These are phyloP conservation scores for Drosophila lacteicornis DNA, from an alignment of 1,140 invertebrate species.

Conservation along the genomic window DNA sequence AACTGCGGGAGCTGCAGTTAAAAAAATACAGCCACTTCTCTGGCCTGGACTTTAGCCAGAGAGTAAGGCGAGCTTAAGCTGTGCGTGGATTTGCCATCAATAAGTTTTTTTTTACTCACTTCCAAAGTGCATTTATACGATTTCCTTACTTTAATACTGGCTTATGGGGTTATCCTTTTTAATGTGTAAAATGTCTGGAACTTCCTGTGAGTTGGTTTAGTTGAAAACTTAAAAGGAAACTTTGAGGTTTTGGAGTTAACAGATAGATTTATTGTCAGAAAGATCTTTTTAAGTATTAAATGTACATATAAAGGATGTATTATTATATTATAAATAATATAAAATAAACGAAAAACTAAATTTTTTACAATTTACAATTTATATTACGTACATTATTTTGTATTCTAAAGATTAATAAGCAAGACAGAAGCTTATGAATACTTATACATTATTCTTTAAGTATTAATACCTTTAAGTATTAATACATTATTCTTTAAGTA, in stretches of 20 bases:
- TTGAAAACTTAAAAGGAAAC: not conserved
- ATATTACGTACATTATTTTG: no score
- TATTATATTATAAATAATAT: no score
- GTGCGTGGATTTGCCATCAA: constrained; percentile 14
- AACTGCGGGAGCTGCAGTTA: constrained; percentile 34
- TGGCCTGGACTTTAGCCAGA: constrained; percentile 12
- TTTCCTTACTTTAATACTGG: constrained; percentile 5
- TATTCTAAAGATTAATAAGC: no score
- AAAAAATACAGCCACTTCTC: constrained; percentile 23
- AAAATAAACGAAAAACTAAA: no score
- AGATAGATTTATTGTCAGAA: not conserved
- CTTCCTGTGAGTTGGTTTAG: not conserved
- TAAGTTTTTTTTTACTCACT: constrained; percentile 36
- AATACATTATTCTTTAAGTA: no score
- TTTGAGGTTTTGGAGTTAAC: not conserved
- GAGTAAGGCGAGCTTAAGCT: constrained; percentile 6
- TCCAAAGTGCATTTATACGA: constrained; percentile 13
- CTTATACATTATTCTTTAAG: no score
- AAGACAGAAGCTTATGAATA: no score
- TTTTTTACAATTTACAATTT: no score
- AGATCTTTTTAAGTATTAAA: no score
- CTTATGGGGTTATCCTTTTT: constrained; percentile 1
- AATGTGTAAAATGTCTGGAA: not conserved
- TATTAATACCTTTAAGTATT: no score
- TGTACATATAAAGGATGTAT: no score